Base-by-base conservation (phyloP, 2,888 invertebrate genomes). In the Platerodrilus igneus region DNA sequence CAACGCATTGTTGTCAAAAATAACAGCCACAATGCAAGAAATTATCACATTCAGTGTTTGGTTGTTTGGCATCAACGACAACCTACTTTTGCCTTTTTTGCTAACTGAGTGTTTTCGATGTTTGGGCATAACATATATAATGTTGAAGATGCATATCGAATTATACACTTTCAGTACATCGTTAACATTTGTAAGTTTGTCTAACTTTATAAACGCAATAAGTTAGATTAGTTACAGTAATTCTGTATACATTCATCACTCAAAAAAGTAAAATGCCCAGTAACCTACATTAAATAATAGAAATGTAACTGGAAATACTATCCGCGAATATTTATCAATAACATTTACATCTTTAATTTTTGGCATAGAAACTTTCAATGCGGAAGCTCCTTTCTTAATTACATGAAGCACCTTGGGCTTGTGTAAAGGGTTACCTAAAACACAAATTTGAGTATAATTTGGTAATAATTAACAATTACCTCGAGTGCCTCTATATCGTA, bases 321-420 rank as follows among this genome's bases (percentile, higher is more conserved):
- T 83, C 55, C 97, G 78, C 19, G 95, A 95, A 68, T 95, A 95
- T 60, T 95, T 95, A 72, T 97, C 97, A 61, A 97, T 96, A 53
- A 95, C 83, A 68, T 97, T 97, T 45, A 97, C 95, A 69, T 97
- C 95, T 58, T 93, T 86, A 53, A 97, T 93, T 71, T 86, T 88
- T n/a, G 93, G 93, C 78, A 93, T 83, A 18, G 90, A 87, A n/a
- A 84, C 81, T 62, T 85, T 86, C 55, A 92, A 69, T 18, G 86
- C 89, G n/a, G 83, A 81, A 2, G 92, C 91, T 28, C 91, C 87
- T 55, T 82, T 82, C 31, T 83, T 80, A 9, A 92, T 72, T 8
- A 89, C 89, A 63, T 89, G 86, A 47, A 91, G 73, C 66, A 92
- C 76, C 68, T 80, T 81, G 2, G 82, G 82, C 53, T 76, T 76